These are phyloP conservation scores for Drusus annulatus DNA, from an alignment of 1,140 invertebrate genomes.

Conservation along the genomic window DNA sequence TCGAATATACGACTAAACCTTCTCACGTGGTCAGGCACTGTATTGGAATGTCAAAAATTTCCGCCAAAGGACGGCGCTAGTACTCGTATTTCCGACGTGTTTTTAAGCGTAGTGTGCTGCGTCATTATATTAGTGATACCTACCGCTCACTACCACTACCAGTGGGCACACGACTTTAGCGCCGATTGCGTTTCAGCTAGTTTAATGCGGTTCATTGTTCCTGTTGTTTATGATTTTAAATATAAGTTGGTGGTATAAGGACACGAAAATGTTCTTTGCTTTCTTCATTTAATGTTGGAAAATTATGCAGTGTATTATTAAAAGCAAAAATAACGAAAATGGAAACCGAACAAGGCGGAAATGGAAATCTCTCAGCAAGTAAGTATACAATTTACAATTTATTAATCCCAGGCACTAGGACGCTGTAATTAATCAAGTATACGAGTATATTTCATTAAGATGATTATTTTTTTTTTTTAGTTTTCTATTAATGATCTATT, in stretches of 20 bases:
- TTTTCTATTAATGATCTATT: too few relatives aligned
- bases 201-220: not conserved
- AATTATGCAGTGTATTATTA: conserved; percentile 39
- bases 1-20: conserved; percentile 39
- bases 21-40: conserved; percentile 47
- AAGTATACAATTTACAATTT: not conserved
- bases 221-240: not conserved
- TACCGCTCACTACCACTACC: not conserved
- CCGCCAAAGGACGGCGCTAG: conserved; percentile 45
- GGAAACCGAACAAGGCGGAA: conserved; percentile 56
- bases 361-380: conserved; percentile 48
- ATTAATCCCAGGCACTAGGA: too few relatives aligned
- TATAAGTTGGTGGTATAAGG: not conserved
- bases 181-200: not conserved
- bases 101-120: conserved; percentile 11
- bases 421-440: too few relatives aligned
- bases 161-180: not conserved
- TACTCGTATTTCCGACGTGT: conserved; percentile 19
- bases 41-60: conserved; percentile 57
- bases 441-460: too few relatives aligned
- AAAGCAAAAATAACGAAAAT: conserved; percentile 55
- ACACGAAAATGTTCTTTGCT: not conserved
- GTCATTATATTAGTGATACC: conserved; percentile 37
- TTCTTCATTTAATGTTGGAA: not conserved
- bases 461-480: too few relatives aligned